These are phyloP conservation scores for Leucania comma DNA, from an alignment of 2,888 invertebrate species.

Conservation along the genomic window DNA sequence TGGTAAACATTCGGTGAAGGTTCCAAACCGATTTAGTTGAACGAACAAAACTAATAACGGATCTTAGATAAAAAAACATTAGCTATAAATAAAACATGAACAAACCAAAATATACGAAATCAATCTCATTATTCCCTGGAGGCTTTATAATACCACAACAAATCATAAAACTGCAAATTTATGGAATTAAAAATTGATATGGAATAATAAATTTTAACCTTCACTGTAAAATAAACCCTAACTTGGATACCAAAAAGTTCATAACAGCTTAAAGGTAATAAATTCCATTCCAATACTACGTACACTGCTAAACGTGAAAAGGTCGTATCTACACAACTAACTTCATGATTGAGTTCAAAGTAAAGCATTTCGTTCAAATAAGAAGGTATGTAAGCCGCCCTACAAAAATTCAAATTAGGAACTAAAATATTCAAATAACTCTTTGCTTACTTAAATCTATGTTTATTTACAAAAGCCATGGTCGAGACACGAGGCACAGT, in stretches of 20 bases:
- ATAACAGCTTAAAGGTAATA: conserved; percentile 22
- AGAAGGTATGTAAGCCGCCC: conserved; percentile 29
- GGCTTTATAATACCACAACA: conserved; percentile 36
- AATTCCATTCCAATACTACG: conserved; percentile 51
- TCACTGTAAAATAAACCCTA: conserved; percentile 42
- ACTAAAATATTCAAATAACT: conserved; percentile 59
- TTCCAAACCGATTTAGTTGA: neutral
- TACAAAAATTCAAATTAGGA: conserved; percentile 57
- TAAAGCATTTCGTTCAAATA: conserved; percentile 47
- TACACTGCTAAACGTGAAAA: conserved; percentile 38
- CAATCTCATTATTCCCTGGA: conserved; percentile 39
- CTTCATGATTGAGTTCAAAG: conserved; percentile 44
- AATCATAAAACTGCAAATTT: conserved; percentile 61
- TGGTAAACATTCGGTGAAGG: neutral
- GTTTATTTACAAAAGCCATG: conserved; percentile 54
- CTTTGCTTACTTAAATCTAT: conserved; percentile 39
- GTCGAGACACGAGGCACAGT: conserved; percentile 33
- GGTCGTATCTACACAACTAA: conserved; percentile 37
- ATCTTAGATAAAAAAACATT: neutral
- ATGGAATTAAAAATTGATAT: conserved; percentile 52
- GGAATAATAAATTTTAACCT: conserved; percentile 34
- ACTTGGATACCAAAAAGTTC: conserved; percentile 10
- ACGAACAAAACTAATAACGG: neutral
- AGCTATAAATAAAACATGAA: neutral
- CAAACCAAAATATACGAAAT: conserved; percentile 35